Base-by-base conservation (phyloP, 2,888 invertebrate genomes). In the Unio pictorum region DNA sequence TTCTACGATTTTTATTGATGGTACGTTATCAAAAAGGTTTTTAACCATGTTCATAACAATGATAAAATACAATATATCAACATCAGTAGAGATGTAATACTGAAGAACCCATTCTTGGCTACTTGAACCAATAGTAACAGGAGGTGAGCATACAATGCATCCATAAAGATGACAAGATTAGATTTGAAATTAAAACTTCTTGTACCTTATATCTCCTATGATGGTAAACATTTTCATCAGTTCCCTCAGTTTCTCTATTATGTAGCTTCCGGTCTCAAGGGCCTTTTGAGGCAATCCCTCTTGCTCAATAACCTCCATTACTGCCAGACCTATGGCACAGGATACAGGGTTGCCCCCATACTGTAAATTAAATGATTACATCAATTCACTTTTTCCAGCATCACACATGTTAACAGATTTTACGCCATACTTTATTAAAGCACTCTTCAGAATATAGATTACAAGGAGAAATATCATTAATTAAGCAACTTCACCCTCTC, bases 311-410 rank as follows among this genome's bases (percentile, higher is more conserved):
- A 96, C 95, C 84, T 97, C 95, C 88, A 99, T 93, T 1, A 99
- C 99, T 4, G 98, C 96, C 87, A 95, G 95, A 0, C 96, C 97
- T 64, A 98, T 95, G 0, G 98, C 98, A 89, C 98, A 98, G 0
- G 98, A 98, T 0, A 99, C 99, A 18, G 99, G 98, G 91, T 99
- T 99, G 17, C 99, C 99, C 18, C 99, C 99, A 88, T 96, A 99
- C 96, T 97, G 90, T 62, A 90, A 78, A 11, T 45, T 15, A 45
- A 45, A 45, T 45, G 45, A 45, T 45, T 15, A 45, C 45, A 45
- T 45, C 45, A 45, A 45, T 45, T 11, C 45, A 45, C 45, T 45
- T 11, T 45, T 45, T 45, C 15, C 11, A 45, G 34, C 15, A 15
- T 45, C 45, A 45, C 3, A 15, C 45, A 45, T 45, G 15, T 15